A percentile compares a stretch with the other conserved stretches of the same genome.
Evolutionary conservation across 2,797 vertebrate species (phyloP).

Genomic region (Cirrhinus mrigala): DNA sequence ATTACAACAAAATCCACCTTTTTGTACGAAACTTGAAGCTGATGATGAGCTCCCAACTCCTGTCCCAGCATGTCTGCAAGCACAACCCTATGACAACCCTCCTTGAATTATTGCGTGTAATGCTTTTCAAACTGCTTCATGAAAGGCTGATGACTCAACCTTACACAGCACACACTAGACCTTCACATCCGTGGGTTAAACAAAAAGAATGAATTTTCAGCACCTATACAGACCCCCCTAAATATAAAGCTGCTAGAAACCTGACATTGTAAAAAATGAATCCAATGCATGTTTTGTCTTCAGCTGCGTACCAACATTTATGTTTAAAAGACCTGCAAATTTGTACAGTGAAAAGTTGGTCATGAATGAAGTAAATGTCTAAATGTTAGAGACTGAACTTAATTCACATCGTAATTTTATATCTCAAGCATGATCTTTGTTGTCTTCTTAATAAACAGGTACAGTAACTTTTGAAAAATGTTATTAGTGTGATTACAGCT

Average conservation of each 20-base stretch:
- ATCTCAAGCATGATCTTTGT: neutral
- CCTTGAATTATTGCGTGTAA: neutral
- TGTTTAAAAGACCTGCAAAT: neutral
- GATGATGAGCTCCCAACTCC: constrained; percentile 21
- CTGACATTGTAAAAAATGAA: neutral
- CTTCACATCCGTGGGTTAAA: neutral
- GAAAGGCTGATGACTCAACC: constrained; percentile 21
- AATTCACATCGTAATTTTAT: too few species aligned
- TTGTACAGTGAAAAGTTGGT: neutral
- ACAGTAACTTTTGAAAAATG: neutral
- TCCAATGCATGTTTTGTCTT: neutral
- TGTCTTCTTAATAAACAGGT: neutral
- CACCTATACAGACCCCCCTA: neutral
- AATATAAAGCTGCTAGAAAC: neutral
- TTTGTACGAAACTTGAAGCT: constrained; percentile 15
- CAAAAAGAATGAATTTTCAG: neutral
- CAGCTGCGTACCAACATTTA: neutral
- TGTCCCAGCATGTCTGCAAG: constrained; percentile 17
- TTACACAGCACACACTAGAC: neutral
- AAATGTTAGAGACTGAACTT: too few species aligned
- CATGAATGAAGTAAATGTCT: too few species aligned
- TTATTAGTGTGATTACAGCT: neutral
- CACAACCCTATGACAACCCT: constrained; percentile 16
- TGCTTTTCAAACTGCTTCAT: constrained; percentile 10
- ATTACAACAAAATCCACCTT: constrained; percentile 14